Percentiles rank a stretch among this genome's conserved stretches.
phyloP scores from a whole-genome alignment of 2,113 vertebrate species.

The Ceyx margarethae region DNA sequence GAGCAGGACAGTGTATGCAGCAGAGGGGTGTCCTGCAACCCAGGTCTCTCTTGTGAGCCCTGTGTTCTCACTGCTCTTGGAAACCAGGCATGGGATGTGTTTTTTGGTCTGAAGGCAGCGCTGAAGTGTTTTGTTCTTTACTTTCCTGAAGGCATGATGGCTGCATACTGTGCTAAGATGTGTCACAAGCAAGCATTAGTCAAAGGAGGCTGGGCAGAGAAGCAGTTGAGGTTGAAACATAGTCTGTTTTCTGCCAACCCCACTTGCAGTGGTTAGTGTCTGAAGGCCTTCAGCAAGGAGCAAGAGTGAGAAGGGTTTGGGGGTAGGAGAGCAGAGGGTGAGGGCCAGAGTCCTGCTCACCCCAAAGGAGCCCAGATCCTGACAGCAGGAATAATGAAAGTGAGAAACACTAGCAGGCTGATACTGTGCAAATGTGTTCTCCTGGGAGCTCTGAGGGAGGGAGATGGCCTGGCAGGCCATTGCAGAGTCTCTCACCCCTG shows the following conservation, averaged over 20 bases:
- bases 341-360: background rate
- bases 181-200: background rate
- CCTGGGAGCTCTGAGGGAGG: background rate
- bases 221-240: background rate
- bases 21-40: background rate
- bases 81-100: rapidly evolving
- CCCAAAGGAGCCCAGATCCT: background rate
- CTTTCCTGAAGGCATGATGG: background rate
- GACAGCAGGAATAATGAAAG: background rate
- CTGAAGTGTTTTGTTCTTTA: background rate
- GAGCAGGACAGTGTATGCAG: background rate
- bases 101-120: background rate
- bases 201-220: background rate
- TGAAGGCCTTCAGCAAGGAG: background rate
- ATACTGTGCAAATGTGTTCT: background rate
- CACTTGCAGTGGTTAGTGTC: background rate
- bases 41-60: background rate
- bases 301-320: background rate
- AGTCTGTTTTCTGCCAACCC: background rate
- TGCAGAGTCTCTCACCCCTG: background rate
- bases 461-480: background rate
- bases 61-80: background rate
- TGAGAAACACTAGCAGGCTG: background rate
- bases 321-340: background rate
- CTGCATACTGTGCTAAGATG: background rate